These are phyloP conservation scores for Mesitornis unicolor DNA, from an alignment of 2,113 vertebrate species.

Conservation along the genomic window DNA sequence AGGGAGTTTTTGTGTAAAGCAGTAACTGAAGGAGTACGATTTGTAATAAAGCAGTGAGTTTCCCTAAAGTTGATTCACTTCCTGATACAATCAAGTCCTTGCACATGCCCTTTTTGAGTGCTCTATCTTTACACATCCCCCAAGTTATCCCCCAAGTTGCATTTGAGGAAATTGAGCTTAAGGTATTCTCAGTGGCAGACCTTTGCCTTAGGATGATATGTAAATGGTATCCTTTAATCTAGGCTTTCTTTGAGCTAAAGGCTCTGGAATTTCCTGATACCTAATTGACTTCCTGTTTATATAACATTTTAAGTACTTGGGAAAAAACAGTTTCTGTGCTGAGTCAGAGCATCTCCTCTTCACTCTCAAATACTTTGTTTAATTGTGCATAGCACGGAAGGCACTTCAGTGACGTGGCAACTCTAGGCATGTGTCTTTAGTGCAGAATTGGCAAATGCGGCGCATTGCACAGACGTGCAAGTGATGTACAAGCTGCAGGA, in stretches of 20 bases:
- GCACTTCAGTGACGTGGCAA: neutral
- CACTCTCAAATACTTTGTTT: neutral
- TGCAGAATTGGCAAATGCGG: neutral
- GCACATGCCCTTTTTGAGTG: neutral
- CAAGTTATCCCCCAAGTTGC: neutral
- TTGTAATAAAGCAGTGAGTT: neutral
- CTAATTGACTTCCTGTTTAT: conserved; percentile 69
- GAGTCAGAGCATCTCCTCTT: conserved; percentile 53
- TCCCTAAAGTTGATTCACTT: neutral
- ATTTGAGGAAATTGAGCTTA: neutral
- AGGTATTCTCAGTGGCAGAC: conserved; percentile 25
- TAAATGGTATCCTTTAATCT: conserved; percentile 41
- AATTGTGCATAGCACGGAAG: neutral
- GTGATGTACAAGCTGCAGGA: neutral
- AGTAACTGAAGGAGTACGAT: neutral
- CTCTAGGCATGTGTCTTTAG: neutral
- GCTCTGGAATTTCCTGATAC: conserved; percentile 66
- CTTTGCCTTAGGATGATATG: conserved; percentile 40
- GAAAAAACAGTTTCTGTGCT: conserved; percentile 60
- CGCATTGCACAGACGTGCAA: neutral
- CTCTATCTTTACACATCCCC: neutral
- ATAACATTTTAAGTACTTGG: conserved; percentile 56
- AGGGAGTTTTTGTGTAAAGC: neutral
- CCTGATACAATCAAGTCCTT: neutral
- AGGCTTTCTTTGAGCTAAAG: conserved; percentile 46